Evolutionary conservation across 2,113 vertebrate species (phyloP), one percentile per base, ranked within the genome.

Genomic region (Ptilorrhoa leucosticta): DNA sequence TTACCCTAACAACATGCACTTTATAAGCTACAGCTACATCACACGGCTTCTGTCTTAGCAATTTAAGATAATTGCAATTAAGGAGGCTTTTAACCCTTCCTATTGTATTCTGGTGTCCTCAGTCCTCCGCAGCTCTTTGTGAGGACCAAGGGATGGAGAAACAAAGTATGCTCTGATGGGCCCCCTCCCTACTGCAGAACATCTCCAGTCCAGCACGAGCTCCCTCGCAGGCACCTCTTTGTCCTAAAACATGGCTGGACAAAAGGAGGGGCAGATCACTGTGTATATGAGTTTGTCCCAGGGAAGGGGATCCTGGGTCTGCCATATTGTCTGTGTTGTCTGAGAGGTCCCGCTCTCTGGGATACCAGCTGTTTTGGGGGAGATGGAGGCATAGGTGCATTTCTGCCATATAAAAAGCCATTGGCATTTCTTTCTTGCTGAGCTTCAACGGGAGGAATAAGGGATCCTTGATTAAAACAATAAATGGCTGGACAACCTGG

Each of bases 401-500:
- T 94, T 83, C 66, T 54, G 53, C 18, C 30, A 50, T 12, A 50
- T 30, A 19, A 84, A 71, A 28, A 58, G 30, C 4, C 8, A 13
- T 6, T 27, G 26, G 20, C 15, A 47, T 57, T 79, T 65, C 53
- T 39, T 47, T 57, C 40, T 72, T 65, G 28, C 30, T 76, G 23
- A 80, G 14, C 44, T 83, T 88, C 54, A 58, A 31, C 8, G 17
- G n/a, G 26, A 83, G 17, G 12, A 90, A 53, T 5, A 84, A 28
- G 5, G 8, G 17, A 68, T 79, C 22, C 31, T 81, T 13, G 39
- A 42, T 8, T 10, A 44, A 72, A 76, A 24, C 19, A 58, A 42
- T 35, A 83, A 83, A 66, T 24, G 23, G 42, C 26, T 5, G 3
- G n/a, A 69, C 0, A 2, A 45, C 23, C 15, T 2, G 1, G 42